Conservation (phyloP, 2,888 invertebrate species). For the Lasioglossum figueresi region DNA sequence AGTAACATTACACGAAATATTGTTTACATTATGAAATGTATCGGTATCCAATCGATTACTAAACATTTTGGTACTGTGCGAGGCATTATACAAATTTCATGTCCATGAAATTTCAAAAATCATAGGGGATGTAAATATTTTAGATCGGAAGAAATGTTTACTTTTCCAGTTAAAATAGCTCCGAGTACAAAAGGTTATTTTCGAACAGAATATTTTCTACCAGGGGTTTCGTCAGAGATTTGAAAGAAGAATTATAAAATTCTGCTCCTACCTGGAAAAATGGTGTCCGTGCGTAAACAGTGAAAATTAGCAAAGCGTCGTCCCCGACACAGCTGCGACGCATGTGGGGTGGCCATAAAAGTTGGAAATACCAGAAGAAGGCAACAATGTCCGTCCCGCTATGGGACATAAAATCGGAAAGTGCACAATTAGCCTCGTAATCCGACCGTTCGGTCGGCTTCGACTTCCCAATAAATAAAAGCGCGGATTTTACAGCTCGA, state of each 20-base stretch:
- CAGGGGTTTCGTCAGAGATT: not conserved
- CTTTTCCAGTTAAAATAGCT: no score
- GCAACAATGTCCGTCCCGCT: not conserved
- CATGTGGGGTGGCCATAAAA: not conserved
- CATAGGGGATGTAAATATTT: no score
- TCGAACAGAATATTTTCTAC: not conserved
- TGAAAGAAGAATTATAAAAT: not conserved
- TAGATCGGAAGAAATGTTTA: no score
- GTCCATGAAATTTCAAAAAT: no score
- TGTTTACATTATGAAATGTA: no score
- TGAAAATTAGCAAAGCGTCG: not conserved
- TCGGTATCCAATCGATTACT: no score
- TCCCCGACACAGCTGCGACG: not conserved
- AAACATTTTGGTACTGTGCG: no score
- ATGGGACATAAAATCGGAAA: conserved; percentile 22
- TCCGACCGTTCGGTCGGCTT: conserved; percentile 7
- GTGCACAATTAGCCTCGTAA: conserved; percentile 32
- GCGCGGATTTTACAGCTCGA: conserved; percentile 10
- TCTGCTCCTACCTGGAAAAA: not conserved
- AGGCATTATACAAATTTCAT: no score
- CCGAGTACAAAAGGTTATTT: no score
- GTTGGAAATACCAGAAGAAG: not conserved
- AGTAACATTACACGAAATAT: no score
- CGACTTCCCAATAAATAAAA: conserved; percentile 38
- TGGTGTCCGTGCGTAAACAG: not conserved